Evolutionary conservation across 2,113 vertebrate species (phyloP), one percentile per base, ranked within the genome.

Genomic region (Morone saxatilis): DNA sequence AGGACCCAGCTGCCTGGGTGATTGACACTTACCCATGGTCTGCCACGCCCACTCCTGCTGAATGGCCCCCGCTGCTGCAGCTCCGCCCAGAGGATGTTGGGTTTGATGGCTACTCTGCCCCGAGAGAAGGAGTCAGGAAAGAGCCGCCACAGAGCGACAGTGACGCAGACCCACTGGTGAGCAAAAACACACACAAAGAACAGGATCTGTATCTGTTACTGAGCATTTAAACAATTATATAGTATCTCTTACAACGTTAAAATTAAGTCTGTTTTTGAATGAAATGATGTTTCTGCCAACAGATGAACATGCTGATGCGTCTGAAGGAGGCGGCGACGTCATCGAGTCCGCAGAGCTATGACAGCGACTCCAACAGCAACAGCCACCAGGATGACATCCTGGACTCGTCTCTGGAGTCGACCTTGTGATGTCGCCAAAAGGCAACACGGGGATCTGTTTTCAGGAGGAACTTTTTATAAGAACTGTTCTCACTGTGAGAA

Each of bases 281-380:
- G 31, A 31, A 31, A 31, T 31, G 31, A 31, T 31, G 31, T 70
- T 47, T 81, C n/a, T 56, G 16, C 14, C 13, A 19, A 87, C 93
- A 99, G 98, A 98, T 99, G 98, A 99, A 97, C 89, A 99, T 99
- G 98, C 92, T 99, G 19, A 98, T 99, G 98, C 94, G 98, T 47
- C 96, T 99, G 75, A 99, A 99, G 88, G 98, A 99, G 83, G 98
- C 98, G 0, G 98, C 98, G 36, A 99, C 96, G 83, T 99, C 97
- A 74, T 99, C 98, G 2, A 98, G 97, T 85, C 97, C 98, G 2
- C 98, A 99, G 95, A 99, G 98, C 89, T 99, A 98, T 0, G 98
- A 99, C 96, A 99, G 98, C 7, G 98, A 99, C 95, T 99, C 97
- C 70, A 98, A 99, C 93, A 99, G 97, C 95, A 98, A 97, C 95